Conservation (phyloP, 1,140 invertebrate species). For the Macrobrachium rosenbergii region DNA sequence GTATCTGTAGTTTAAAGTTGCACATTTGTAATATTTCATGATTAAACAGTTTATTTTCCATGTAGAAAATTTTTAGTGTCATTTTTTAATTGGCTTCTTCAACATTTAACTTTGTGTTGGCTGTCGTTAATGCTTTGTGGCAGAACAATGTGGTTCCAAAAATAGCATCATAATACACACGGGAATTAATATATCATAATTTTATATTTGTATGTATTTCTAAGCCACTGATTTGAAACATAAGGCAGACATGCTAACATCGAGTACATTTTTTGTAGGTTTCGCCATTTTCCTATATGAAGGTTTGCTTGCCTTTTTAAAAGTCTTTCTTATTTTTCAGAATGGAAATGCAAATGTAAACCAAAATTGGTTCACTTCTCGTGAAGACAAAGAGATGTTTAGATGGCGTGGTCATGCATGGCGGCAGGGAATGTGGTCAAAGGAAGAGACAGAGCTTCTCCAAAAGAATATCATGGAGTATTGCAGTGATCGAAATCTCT, state of each 20-base stretch:
- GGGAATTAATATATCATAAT: too few species aligned
- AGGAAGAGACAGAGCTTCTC: conserved; percentile 72
- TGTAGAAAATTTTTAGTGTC: too few species aligned
- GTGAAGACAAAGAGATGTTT: conserved; percentile 53
- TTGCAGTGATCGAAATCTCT: conserved; percentile 71
- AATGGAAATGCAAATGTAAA: conserved; percentile 42
- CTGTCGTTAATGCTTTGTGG: too few species aligned
- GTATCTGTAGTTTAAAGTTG: too few species aligned
- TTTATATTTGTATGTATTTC: too few species aligned
- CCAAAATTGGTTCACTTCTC: conserved; percentile 57
- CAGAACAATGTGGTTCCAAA: too few species aligned
- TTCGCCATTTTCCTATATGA: background rate
- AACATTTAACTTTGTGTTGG: too few species aligned
- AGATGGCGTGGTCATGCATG: conserved; percentile 67
- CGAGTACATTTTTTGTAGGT: background rate
- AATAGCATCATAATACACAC: too few species aligned
- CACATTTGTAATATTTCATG: too few species aligned
- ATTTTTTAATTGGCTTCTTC: too few species aligned
- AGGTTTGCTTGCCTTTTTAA: background rate
- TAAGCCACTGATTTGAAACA: background rate
- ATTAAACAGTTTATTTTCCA: too few species aligned
- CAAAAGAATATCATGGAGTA: conserved; percentile 71
- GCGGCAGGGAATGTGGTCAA: conserved; percentile 74
- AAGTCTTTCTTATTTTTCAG: conserved; percentile 1
- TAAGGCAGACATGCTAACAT: background rate